Evolutionary conservation across 2,113 vertebrate species (phyloP), one percentile per base, ranked within the genome.

Genomic region (Coregonus clupeaformis): DNA sequence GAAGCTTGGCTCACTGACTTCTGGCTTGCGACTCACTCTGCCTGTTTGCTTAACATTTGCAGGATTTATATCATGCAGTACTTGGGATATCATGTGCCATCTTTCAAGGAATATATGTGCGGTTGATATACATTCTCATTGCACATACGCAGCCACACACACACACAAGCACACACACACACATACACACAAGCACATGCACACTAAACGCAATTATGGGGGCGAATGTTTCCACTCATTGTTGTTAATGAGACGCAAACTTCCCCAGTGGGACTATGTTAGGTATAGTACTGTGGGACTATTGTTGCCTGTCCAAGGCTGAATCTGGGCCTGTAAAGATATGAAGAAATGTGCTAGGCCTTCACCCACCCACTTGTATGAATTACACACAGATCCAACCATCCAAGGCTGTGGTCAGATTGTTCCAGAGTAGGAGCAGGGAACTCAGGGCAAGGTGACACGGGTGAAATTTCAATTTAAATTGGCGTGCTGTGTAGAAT

Each of bases 301-400:
- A 36, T 32, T 67, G 65, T 67, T n/a, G 29, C 65, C 14, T 36
- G 16, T 32, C 16, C 29, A 67, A 67, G 65, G 30, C 29, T 67
- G 65, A 67, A 32, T 13, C 64, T 27, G 64, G 30, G 29, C 57
- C 13, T 66, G 27, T 77, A 42, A 14, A 71, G 59, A 64, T 25
- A 66, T 69, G 55, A 3, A 16, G 59, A 52, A 27, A 45, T 66
- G 3, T 16, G 42, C 71, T 60, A 4, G 20, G 5, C 5, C 18
- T 24, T 25, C 13, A 70, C 14, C 57, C 27, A 67, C 65, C 29
- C 65, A 30, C 57, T 29, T 29, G 18, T 47, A 69, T 49, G 24
- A 69, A 55, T 69, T 69, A 52, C 25, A 69, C 45, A 69, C 68
- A 52, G 14, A 52, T 13, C 12, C 9, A 6, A 30, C 65, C 30